A percentile compares a stretch with the other conserved stretches of the same genome.
phyloP scores from a whole-genome alignment of 2,113 vertebrate genomes.

The Vulpes lagopus region DNA sequence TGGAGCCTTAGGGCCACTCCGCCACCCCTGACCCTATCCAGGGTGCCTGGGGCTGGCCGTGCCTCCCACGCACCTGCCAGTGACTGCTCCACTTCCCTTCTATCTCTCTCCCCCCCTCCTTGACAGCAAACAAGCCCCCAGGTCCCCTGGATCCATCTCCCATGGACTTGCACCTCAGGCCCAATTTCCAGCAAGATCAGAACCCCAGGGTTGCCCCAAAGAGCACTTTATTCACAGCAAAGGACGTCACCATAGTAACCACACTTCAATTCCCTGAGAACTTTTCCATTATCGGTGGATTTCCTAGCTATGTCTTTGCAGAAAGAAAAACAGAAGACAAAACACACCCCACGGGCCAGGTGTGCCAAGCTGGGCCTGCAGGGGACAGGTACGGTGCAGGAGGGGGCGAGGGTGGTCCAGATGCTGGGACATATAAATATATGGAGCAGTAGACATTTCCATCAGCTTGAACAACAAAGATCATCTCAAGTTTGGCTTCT shows the following conservation, averaged over 20 bases:
- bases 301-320: conserved; percentile 77
- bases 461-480: conserved; percentile 79
- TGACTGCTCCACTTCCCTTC: not conserved
- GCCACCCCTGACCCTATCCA: no score
- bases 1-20: no score
- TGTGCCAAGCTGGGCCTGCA: not conserved
- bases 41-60: fast-evolving
- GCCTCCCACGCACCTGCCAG: not conserved
- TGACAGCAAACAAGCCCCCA: fast-evolving
- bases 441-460: conserved; percentile 84
- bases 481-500: conserved; percentile 82
- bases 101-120: no score
- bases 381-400: conserved; percentile 74
- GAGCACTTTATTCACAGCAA: conserved; percentile 93
- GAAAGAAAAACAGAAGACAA: conserved; percentile 42
- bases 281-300: conserved; percentile 79
- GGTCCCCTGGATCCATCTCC: not conserved
- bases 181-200: conserved; percentile 19
- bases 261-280: conserved; percentile 96
- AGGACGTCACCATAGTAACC: conserved; percentile 88
- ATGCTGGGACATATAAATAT: conserved; percentile 94
- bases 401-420: conserved; percentile 89
- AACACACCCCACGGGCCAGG: not conserved
- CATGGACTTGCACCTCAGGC: not conserved
- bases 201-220: conserved; percentile 86